Conservation (phyloP, 1,140 invertebrate genomes). For the Aphelenchoides besseyi region DNA sequence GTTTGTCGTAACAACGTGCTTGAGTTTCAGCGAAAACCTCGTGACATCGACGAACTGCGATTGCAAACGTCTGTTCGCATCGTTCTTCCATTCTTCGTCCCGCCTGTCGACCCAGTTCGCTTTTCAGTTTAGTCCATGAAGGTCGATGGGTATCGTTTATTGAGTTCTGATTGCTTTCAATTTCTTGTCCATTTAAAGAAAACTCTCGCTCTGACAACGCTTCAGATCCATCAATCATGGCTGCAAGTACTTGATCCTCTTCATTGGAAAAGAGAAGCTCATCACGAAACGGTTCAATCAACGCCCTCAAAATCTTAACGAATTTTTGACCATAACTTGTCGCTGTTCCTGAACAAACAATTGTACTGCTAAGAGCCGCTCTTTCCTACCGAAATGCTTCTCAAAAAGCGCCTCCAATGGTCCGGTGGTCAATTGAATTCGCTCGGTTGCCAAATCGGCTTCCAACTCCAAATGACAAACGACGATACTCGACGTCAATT, state of each 20-base stretch:
- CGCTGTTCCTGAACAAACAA: constrained; percentile 17
- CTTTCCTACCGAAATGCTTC: constrained; percentile 36
- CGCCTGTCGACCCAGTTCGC: constrained; percentile 26
- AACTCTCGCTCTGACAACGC: not conserved
- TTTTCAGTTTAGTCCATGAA: constrained; percentile 40
- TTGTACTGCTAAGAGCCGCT: not conserved
- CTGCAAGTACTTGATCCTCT: constrained; percentile 35
- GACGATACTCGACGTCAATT: constrained; percentile 38
- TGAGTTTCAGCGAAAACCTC: constrained; percentile 26
- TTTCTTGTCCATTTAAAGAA: not conserved
- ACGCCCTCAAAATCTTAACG: constrained; percentile 15
- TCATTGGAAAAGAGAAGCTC: constrained; percentile 27
- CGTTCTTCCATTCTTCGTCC: constrained; percentile 31
- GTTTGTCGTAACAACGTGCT: constrained; percentile 29
- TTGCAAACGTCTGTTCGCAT: constrained; percentile 33
- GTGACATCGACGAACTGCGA: constrained; percentile 27
- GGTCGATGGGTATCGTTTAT: constrained; percentile 19
- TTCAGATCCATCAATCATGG: constrained; percentile 27
- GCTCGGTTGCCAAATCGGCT: constrained; percentile 25
- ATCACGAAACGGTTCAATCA: constrained; percentile 38
- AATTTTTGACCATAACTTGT: constrained; percentile 32
- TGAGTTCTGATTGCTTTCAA: constrained; percentile 9
- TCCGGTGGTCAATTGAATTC: constrained; percentile 31
- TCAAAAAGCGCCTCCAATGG: constrained; percentile 41
- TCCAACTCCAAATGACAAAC: constrained; percentile 44